Conservation (phyloP, 2,113 vertebrate genomes). For the Brachyistius frenatus region DNA sequence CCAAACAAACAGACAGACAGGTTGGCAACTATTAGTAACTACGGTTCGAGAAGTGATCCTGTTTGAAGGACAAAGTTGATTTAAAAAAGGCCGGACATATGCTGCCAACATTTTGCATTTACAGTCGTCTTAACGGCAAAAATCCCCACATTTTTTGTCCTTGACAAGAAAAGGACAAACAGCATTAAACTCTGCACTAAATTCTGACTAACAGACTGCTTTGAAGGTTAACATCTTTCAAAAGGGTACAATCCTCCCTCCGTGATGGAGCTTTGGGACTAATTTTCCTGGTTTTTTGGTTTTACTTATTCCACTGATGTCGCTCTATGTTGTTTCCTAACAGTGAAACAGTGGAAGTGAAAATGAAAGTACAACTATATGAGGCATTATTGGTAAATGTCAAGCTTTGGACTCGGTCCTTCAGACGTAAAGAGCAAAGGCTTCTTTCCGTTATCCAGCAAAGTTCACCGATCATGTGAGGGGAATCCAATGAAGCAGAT, state of each 20-base stretch:
- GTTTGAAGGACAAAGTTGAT: conserved; percentile 19
- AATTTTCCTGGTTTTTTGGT: neutral
- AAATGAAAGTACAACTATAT: conserved; percentile 21
- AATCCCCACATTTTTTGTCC: conserved; percentile 16
- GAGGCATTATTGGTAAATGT: conserved; percentile 49
- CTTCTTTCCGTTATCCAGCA: conserved; percentile 18
- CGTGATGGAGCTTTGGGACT: neutral
- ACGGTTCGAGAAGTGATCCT: conserved; percentile 8
- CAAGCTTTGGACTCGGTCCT: conserved; percentile 18
- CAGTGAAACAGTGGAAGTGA: conserved; percentile 4
- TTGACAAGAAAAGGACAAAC: conserved; percentile 6
- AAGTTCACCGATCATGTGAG: conserved; percentile 47
- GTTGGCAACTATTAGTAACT: conserved; percentile 64
- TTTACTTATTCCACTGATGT: neutral
- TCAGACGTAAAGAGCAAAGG: conserved; percentile 5
- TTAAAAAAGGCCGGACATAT: conserved; percentile 1
- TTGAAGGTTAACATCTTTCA: conserved; percentile 11
- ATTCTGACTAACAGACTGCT: conserved; percentile 13
- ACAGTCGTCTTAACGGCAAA: conserved; percentile 17
- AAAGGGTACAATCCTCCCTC: conserved; percentile 13
- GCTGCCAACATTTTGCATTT: conserved; percentile 17
- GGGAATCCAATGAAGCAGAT: conserved; percentile 8
- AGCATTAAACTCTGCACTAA: conserved; percentile 3
- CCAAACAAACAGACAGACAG: conserved; percentile 82
- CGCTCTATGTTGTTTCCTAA: neutral